Evolutionary conservation across 1,140 invertebrate genomes (phyloP), one percentile per base, ranked within the genome.

Genomic region (Thalassaphorura encarpata): DNA sequence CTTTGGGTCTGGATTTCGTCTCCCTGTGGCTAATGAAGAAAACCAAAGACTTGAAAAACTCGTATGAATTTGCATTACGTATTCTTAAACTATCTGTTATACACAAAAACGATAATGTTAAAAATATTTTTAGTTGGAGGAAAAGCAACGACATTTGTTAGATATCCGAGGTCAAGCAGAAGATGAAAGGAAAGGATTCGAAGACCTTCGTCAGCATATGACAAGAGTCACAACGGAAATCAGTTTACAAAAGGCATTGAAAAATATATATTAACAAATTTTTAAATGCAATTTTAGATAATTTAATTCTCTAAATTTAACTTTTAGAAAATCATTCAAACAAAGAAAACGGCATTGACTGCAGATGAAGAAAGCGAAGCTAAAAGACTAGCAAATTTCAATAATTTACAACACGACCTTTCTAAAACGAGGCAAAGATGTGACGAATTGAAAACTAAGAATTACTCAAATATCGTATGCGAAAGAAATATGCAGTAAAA

Each of bases 11-110:
- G 83, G 83, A 15, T 83, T 83, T 55, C 77, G 78, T 63, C 78
- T 86, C 62, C 84, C 84, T 3, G 74, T 85, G 18, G 80, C 83
- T 3, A 83, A 84, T 71, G 75, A 77, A 49, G 78, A 81, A 67
- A 87, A 87, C 62, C 77, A 78, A 69, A 68, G 62, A 61, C 70
- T 85, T 15, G 81, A 85, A 70, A 72, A 68, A 67, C 72, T 75
- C 68, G 80, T 74, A 73, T 69, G 5, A 5, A 29, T 50, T 15
- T 23, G 6, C 18, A 23, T 8, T n/a, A 5, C 19, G 16, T 43
- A 5, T 18, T 43, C 19, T 23, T n/a, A 43, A 36, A 11, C n/a
- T 11, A 36, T 36, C 33, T 11, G 11, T 36, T 11, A 36, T n/a
- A 36, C n/a, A 11, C 11, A 36, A 11, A 36, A 11, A 11, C n/a